Evolutionary conservation across 1,140 invertebrate genomes (phyloP), one percentile per base, ranked within the genome.

Genomic region (Dendrolimus kikuchii): DNA sequence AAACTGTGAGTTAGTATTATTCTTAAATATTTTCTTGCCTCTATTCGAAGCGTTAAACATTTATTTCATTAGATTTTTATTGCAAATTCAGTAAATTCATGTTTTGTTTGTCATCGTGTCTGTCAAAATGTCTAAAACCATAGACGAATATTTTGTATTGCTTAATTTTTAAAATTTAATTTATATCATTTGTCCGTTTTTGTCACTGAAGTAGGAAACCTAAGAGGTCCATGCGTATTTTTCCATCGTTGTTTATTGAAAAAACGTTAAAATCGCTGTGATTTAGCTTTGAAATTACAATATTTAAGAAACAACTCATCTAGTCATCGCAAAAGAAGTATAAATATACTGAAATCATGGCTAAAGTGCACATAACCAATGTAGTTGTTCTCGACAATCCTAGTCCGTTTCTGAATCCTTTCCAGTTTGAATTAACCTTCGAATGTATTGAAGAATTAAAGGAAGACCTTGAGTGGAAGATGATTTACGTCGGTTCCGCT

Each of bases 401-500:
- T 2, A 97, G 96, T 64, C 93, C 95, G 5, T 99, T 99, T 88
- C 90, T 94, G 38, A 97, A 97, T 86, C 97, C 97, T 1, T 99
- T 99, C 86, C 96, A 99, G 85, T 99, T 99, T 86, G 98, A 99
- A 90, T 92, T 99, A 49, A 98, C 97, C 5, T 99, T 99, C 81
- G 98, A 99, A 86, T 99, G 97, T 75, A 96, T 98, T 58, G 97
- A 99, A 88, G 96, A 98, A 82, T 82, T 99, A 1, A 96, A 97
- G 78, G 79, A 88, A 93, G 98, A 99, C 92, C 88, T 99, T 38
- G 98, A 99, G 90, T 99, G 98, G 98, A 99, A 98, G 87, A 98
- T 99, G 90, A 99, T 99, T 61, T 99, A 99, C 87, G 98, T 99
- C 39, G 98, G 98, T 2, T 98, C 96, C 40, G 98, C 98, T 0